These are phyloP conservation scores for Crotalus tigris DNA, from an alignment of 2,113 vertebrate genomes.

Conservation along the genomic window DNA sequence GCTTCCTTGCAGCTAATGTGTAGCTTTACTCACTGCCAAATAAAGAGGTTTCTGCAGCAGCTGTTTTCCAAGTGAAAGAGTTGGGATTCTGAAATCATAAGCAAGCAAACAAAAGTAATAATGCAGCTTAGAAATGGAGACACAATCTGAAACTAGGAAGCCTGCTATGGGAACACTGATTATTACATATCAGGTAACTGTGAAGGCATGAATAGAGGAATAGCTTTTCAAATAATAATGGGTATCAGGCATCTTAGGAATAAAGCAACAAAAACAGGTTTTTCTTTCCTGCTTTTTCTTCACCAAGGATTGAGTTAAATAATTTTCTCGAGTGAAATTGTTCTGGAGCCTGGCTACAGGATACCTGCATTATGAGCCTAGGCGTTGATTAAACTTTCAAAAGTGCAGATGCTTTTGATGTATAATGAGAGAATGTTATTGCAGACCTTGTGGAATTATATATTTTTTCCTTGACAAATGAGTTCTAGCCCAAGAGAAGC, in stretches of 20 bases:
- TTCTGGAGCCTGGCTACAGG: not conserved
- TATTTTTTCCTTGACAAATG: conserved; percentile 11
- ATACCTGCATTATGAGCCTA: accelerated
- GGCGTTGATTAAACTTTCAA: conserved; percentile 19
- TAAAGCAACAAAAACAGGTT: not conserved
- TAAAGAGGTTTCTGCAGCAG: not conserved
- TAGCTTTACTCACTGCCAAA: not conserved
- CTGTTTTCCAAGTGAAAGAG: not conserved
- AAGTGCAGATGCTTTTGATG: not conserved
- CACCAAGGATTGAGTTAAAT: not conserved
- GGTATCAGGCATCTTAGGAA: not conserved
- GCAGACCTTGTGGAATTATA: not conserved
- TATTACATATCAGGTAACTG: not conserved
- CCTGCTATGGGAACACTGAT: not conserved
- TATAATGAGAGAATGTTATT: not conserved
- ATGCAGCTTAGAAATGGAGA: not conserved
- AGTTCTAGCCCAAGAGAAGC: not conserved
- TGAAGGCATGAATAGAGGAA: not conserved
- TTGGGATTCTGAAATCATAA: not conserved
- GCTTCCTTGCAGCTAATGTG: not conserved
- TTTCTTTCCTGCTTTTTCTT: not conserved
- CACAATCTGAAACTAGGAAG: not conserved
- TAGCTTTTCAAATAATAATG: conserved; percentile 4
- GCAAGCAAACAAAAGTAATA: not conserved
- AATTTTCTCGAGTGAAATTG: accelerated